Evolutionary conservation across 2,888 invertebrate genomes (phyloP), one percentile per base, ranked within the genome.

Genomic region (Sisyra terminalis): DNA sequence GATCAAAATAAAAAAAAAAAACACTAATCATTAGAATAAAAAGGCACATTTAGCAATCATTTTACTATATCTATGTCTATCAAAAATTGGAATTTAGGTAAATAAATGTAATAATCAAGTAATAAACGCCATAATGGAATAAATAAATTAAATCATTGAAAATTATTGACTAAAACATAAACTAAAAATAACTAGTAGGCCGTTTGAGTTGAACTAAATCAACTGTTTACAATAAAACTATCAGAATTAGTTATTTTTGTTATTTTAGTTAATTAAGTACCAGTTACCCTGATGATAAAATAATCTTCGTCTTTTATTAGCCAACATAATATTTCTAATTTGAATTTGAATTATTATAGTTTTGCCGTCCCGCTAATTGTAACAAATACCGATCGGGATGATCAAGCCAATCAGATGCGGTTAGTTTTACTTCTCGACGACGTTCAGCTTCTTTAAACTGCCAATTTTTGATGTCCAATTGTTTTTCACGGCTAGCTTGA

Each of bases 321-420:
- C 24, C 24, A 24, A 24, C 24, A 24, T 5, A 24, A 5, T 24
- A 24, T 24, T 24, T 24, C 7, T 24, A 24, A 24, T 24, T 24
- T 24, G 24, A 5, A 60, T 75, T 78, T 24, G 24, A 5, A 60
- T 75, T 78, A 61, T 81, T 80, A 61, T 86, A 86, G 55, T 82
- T 80, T 43, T 79, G 77, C 17, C 86, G 67, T 10, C 90, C 92
- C 2, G 87, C 90, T 56, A 92, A 66, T 60, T 90, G 87, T 47
- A 93, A 65, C 40, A 93, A 70, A 59, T 92, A 89, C 44, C 92
- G 74, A 67, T 96, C 94, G 0, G 94, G 93, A 66, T 93, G 90
- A 57, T 94, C 92, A 56, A 88, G 73, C 94, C 94, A 96, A 58
- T 93, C 92, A 14, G 84, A 78, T 0, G 89, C 78, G 11, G 82